phyloP scores from a whole-genome alignment of 2,797 vertebrate genomes.

The Podargus strigoides region DNA sequence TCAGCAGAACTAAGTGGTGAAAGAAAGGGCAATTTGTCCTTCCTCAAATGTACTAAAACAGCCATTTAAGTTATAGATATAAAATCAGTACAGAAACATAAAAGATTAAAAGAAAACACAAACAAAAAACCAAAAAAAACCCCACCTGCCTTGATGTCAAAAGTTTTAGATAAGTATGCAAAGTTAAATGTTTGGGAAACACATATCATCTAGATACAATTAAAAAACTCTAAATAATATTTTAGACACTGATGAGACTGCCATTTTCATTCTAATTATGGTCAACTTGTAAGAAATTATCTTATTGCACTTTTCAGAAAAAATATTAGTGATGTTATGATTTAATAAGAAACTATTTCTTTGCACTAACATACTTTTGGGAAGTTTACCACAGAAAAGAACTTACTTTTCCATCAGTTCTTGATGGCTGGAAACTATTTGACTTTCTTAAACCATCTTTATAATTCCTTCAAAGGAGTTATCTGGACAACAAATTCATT shows the following conservation, averaged over 20 bases:
- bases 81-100: neutral
- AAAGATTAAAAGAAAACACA: neutral
- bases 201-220: neutral
- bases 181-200: neutral
- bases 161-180: neutral
- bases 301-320: neutral
- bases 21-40: neutral
- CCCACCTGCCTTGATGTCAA: neutral
- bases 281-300: neutral
- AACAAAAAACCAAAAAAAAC: too few relatives aligned
- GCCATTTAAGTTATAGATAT: neutral
- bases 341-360: neutral
- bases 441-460: neutral
- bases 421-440: neutral
- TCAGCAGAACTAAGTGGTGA: neutral
- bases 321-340: neutral
- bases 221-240: neutral
- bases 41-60: neutral
- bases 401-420: neutral
- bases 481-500: neutral
- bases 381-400: neutral
- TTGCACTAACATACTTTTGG: neutral
- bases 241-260: neutral
- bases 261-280: neutral
- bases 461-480: neutral